Evolutionary conservation across 2,797 vertebrate genomes (phyloP).

Genomic region (Sebastes itinus): DNA sequence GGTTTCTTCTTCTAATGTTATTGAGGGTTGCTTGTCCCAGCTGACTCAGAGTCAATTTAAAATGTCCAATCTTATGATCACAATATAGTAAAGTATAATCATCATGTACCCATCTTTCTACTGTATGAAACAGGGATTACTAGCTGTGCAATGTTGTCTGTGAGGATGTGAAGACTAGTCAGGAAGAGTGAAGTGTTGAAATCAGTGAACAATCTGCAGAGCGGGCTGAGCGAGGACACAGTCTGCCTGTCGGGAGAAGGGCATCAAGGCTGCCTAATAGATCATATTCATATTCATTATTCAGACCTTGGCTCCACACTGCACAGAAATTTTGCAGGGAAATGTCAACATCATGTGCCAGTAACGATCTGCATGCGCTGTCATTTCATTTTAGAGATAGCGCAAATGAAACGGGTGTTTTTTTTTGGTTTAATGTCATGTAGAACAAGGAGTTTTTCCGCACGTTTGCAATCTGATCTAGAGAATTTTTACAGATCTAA

Average conservation of each 20-base stretch:
- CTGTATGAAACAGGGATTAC: background rate
- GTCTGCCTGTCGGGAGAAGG: slow-evolving; percentile 25
- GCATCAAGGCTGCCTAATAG: slow-evolving; percentile 45
- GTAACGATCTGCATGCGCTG: slow-evolving; percentile 6
- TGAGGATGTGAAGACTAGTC: background rate
- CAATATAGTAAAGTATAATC: background rate
- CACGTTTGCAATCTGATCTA: background rate
- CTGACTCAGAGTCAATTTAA: background rate
- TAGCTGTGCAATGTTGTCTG: background rate
- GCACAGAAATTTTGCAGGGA: slow-evolving; percentile 28
- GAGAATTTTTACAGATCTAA: background rate
- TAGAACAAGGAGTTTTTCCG: background rate
- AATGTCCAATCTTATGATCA: background rate
- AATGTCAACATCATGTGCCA: slow-evolving; percentile 42
- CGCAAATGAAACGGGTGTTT: slow-evolving; percentile 1
- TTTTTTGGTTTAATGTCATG: slow-evolving; percentile 5
- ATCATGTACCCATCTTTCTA: background rate
- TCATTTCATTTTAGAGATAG: slow-evolving; percentile 15
- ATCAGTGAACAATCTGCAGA: slow-evolving; percentile 13
- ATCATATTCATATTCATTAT: slow-evolving; percentile 60
- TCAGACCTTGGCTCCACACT: slow-evolving; percentile 51
- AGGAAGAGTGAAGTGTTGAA: background rate
- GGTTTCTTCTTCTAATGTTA: background rate
- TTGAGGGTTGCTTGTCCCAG: background rate
- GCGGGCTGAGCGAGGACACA: slow-evolving; percentile 36